Base-by-base conservation (phyloP, 1,140 invertebrate genomes). In the Drosophila obscura region DNA sequence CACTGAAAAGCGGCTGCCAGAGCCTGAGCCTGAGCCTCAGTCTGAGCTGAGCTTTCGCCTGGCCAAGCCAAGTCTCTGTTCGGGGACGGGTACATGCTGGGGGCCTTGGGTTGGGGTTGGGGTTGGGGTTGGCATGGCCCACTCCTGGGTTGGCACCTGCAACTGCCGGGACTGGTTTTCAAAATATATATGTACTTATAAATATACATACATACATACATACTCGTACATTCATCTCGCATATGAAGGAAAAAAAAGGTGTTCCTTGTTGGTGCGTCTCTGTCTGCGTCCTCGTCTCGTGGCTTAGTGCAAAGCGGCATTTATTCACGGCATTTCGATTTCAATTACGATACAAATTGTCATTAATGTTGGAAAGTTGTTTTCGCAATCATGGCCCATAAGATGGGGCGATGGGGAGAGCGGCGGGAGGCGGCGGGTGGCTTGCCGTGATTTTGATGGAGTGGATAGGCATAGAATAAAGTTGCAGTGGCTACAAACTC, bases 281-380 rank as follows among this genome's bases (percentile, higher is more conserved):
- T 68, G 44, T 59, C 59, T 50, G 53, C 73, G 72, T 59, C 59
- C 46, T 50, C 73, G 76, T 67, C 76, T 72, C 44, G 59, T 13
- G 50, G 60, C 74, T 76, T 88, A 87, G 82, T 87, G 83, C 83
- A 87, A 88, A 88, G 83, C 83, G 84, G 83, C 83, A 88, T 88
- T 88, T 88, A 88, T 88, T 88, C 84, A 88, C 83, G 83, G 83
- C 83, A 83, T 89, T 88, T 88, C 83, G 83, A 88, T 88, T 88
- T 88, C 84, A 88, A 88, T 88, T 88, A 88, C 83, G 84, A 88
- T 88, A 88, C 83, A 88, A 88, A 88, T 88, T 83, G 84, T 88
- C 83, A 89, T 88, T 88, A 88, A 88, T 83, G 83, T 88, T 88
- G 80, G 83, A 88, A 88, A 88, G 83, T 88, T 88, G 83, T 83